Percentiles rank a stretch among this genome's conserved stretches.
Conservation (phyloP, 2,113 vertebrate genomes). For the Odontesthes bonariensis region DNA sequence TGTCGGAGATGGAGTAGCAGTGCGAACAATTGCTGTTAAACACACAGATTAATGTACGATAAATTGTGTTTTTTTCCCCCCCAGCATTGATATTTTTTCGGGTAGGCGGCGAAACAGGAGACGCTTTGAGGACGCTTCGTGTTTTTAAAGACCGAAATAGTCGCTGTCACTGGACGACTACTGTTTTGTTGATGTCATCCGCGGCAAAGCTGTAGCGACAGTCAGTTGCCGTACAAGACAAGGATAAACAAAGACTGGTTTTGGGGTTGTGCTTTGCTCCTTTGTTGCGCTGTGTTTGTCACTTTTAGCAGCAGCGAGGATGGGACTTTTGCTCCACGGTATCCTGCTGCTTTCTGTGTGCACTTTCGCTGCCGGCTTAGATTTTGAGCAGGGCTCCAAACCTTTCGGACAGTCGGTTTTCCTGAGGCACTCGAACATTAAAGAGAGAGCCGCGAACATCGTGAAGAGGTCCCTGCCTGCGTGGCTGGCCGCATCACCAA, state of each 20-base stretch:
- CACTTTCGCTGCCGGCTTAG: conserved; percentile 57
- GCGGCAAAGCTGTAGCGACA: conserved; percentile 68
- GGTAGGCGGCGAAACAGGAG: background rate
- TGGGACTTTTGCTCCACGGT: conserved; percentile 64
- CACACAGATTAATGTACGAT: background rate
- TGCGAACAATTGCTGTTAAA: conserved; percentile 13
- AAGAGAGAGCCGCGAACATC: conserved; percentile 37
- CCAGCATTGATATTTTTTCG: background rate
- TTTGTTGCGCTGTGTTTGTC: background rate
- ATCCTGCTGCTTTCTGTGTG: conserved; percentile 58
- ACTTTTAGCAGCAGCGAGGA: conserved; percentile 42
- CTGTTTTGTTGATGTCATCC: conserved; percentile 79
- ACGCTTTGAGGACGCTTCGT: conserved; percentile 9
- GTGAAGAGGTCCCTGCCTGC: conserved; percentile 59
- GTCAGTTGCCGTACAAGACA: conserved; percentile 57
- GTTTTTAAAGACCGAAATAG: conserved; percentile 53
- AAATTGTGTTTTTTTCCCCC: background rate
- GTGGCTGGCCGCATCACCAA: conserved; percentile 53
- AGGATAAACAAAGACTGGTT: conserved; percentile 59
- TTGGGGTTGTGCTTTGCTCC: background rate
- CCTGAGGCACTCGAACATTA: conserved; percentile 45
- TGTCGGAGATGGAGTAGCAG: conserved; percentile 33
- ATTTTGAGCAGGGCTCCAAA: conserved; percentile 56
- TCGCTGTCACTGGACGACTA: conserved; percentile 69
- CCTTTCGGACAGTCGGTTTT: conserved; percentile 46